Base-by-base conservation (phyloP, 2,888 invertebrate species). In the Oscheius onirici region DNA sequence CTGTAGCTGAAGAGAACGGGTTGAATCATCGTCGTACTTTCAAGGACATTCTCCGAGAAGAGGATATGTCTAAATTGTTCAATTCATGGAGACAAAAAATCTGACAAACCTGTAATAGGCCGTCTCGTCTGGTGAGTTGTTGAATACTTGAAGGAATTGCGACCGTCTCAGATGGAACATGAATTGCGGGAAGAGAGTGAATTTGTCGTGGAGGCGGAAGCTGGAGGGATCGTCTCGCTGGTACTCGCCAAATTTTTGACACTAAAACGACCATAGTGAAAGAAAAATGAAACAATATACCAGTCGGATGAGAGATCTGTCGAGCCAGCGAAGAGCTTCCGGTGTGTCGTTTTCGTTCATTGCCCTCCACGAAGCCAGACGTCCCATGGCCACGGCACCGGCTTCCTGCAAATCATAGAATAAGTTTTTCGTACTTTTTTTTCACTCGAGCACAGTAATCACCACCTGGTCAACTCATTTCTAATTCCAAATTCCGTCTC, bases 41-140 rank as follows among this genome's bases (percentile, higher is more conserved):
- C 97, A 0, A 95, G 94, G 80, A 97, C 91, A 89, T 97, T 96
- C 89, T 99, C 99, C 67, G 95, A 92, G 93, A 96, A 94, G 85
- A 99, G 90, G 93, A 96, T 95, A 89, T 97, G 97, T 83, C 95
- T 93, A 88, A 13, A 80, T 84, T 5, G 2, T 13, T 40, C 1
- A 40, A 46, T 46, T 17, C 3, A 24, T 26, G 2, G 34, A 26
- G 26, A 55, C 10, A 55, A 24, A n/a, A 1, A 20, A 40, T n/a
- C n/a, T 40, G 13, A 28, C 58, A 24, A 20, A 93, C 92, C 95
- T 92, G 88, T 99, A 99, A 90, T 95, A 99, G 24, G 96, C 95
- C 15, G 97, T 99, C 90, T 99, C 99, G 89, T 99, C 99, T 0
- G 99, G 99, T 49, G 96, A 97, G 91, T 99, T 99, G 90, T 99